These are phyloP conservation scores for Fundulus diaphanus DNA, from an alignment of 2,797 vertebrate genomes.

Conservation along the genomic window DNA sequence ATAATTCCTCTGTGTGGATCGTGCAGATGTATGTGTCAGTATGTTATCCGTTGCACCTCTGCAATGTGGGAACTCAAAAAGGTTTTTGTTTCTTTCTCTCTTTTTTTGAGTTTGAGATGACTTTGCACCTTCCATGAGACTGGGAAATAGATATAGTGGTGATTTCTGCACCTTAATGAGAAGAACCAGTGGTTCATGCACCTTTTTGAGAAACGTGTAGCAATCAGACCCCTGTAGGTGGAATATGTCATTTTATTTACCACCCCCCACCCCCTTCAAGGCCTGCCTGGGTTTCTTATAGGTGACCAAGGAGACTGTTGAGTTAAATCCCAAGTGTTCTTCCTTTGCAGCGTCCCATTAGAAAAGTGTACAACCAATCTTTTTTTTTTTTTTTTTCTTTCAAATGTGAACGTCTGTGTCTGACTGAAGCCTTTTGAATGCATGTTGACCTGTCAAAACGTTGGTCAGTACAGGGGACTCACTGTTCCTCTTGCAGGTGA, in stretches of 20 bases:
- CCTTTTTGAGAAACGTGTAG: constrained; percentile 76
- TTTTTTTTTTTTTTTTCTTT: constrained; percentile 19
- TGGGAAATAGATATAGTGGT: constrained; percentile 44
- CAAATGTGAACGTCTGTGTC: constrained; percentile 36
- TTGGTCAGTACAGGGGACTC: constrained; percentile 32
- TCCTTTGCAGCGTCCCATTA: constrained; percentile 58
- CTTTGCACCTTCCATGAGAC: constrained; percentile 68
- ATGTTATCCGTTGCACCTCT: constrained; percentile 53
- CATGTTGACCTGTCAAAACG: constrained; percentile 35
- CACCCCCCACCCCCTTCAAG: neutral
- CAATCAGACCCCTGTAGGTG: constrained; percentile 61
- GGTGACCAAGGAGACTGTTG: constrained; percentile 76
- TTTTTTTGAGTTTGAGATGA: constrained; percentile 54
- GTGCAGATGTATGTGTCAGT: constrained; percentile 49
- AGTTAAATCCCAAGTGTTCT: constrained; percentile 75
- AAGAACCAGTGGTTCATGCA: constrained; percentile 79
- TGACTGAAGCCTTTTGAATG: constrained; percentile 39
- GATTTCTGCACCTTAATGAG: constrained; percentile 79
- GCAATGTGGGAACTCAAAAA: constrained; percentile 44
- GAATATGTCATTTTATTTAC: constrained; percentile 25
- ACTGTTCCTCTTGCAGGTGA: constrained; percentile 34
- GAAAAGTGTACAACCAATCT: constrained; percentile 37
- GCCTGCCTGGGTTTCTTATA: constrained; percentile 67
- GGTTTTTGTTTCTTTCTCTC: too few species aligned
- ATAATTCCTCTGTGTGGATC: constrained; percentile 43